Evolutionary conservation across 2,888 invertebrate species (phyloP), one percentile per base, ranked within the genome.

Genomic region (Andrena camellia): DNA sequence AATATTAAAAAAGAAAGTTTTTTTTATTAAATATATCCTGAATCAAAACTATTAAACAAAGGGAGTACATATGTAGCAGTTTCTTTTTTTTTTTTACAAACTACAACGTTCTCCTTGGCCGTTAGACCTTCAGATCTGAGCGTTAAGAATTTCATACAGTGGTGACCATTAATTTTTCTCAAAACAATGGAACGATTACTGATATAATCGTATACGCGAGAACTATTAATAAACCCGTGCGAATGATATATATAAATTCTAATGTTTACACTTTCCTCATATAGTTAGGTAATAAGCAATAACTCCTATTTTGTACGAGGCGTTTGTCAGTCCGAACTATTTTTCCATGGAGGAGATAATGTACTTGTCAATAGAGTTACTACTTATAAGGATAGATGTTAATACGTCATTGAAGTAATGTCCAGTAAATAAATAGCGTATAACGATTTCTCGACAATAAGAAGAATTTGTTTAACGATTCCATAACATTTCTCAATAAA

Each of bases 401-500:
- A 63, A 83, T 81, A 74, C 69, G 48, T 84, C 70, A 79, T 75
- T 76, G 59, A 83, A 33, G 50, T 70, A 71, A 73, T 75, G 66
- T 52, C 71, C 78, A 73, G 62, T 73, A 81, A 52, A 54, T 60
- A 73, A 74, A 23, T 74, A 74, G 70, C 29, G 31, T 70, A 74
- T 81, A 78, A 50, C 52, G 54, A 85, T 81, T 83, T 84, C 63
- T 78, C 31, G 73, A 85, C 76, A 86, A 88, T 84, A 82, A 85
- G 77, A 79, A 35, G 52, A 72, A 50, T 70, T 83, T 85, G 78
- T 86, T 88, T 74, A 80, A 79, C 50, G 63, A 88, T 89, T 88
- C 85, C 76, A 84, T 59, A 60, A 78, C 60, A 86, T 76, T 81
- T 82, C 80, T 85, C 72, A 90, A 90, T 90, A 90, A 90, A 90